Conservation (phyloP, 2,888 invertebrate species). For the Acanthacorydalis orientalis region DNA sequence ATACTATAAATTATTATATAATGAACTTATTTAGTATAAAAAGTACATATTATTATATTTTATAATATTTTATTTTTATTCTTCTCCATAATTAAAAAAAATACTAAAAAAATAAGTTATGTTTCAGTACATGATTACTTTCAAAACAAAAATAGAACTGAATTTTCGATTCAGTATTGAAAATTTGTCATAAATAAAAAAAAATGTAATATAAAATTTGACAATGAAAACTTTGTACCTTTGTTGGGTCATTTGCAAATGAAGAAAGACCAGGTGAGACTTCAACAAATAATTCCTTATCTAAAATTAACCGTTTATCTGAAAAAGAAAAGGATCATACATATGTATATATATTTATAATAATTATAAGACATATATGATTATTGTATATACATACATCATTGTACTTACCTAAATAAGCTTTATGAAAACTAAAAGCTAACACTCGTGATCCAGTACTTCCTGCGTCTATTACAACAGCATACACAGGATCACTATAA, state of each 20-base stretch:
- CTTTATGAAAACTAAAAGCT: constrained; percentile 69
- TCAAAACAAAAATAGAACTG: too few relatives aligned
- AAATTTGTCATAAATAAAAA: neutral
- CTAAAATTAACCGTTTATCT: constrained; percentile 54
- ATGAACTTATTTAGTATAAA: too few relatives aligned
- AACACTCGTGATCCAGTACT: constrained; percentile 80
- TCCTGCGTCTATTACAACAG: constrained; percentile 85
- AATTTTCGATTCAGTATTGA: too few relatives aligned
- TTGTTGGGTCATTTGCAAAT: constrained; percentile 62
- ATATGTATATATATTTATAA: neutral
- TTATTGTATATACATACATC: too few relatives aligned
- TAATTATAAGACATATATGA: too few relatives aligned
- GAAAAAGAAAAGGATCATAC: constrained; percentile 9
- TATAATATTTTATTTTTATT: too few relatives aligned
- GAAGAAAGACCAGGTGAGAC: constrained; percentile 83
- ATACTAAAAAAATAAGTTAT: too few relatives aligned
- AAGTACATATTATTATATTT: too few relatives aligned
- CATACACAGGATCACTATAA: constrained; percentile 54
- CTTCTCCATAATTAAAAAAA: too few relatives aligned
- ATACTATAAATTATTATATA: too few relatives aligned
- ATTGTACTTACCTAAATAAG: constrained; percentile 41
- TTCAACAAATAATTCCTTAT: constrained; percentile 67
- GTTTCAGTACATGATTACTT: too few relatives aligned
- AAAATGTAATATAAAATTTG: constrained; percentile 2
- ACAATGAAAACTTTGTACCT: constrained; percentile 29